Base-by-base conservation (phyloP, 2,113 vertebrate genomes). In the Mus spicilegus region DNA sequence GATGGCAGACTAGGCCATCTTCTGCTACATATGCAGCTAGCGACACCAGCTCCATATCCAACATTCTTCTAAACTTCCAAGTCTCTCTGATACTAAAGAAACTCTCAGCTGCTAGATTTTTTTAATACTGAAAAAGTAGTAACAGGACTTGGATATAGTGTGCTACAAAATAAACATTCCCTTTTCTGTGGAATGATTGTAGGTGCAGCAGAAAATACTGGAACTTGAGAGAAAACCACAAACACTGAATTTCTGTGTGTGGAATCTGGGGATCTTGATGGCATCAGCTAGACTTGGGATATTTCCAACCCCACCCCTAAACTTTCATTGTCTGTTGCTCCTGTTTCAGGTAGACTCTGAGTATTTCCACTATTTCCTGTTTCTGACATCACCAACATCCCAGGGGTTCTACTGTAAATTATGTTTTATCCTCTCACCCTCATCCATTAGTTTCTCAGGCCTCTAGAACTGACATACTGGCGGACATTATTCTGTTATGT, bases 251-350 rank as follows among this genome's bases (percentile, higher is more conserved):
- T 39, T 26, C 36, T 5, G 8, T 84, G 20, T 39, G 36, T 61
- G 26, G 8, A 86, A 49, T 0, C 16, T 33, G 5, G 3, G 9
- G 1, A 11, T 20, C 26, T 20, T 7, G 8, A 20, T 30, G 39
- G 4, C 16, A 67, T 86, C 5, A 20, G 17, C n/a, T 7, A 67
- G 63, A 10, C 28, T 36, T 17, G 9, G 3, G 14, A 67, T 49
- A 17, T 67, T 20, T 1, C 28, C 10, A 67, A 49, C 7, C 9
- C 42, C 28, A 49, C 7, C 16, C 26, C 17, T 49, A 49, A 0
- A 67, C 42, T 49, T 46, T 28, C 49, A 8, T 33, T 33, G 82
- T 2, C 61, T 67, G 14, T 20, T 30, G 28, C 42, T 11, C 20
- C 30, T 51, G 2, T 51, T 9, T 7, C 4, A 24, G 13, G 14